Base-by-base conservation (phyloP, 1,140 invertebrate genomes). In the Riptortus pedestris region DNA sequence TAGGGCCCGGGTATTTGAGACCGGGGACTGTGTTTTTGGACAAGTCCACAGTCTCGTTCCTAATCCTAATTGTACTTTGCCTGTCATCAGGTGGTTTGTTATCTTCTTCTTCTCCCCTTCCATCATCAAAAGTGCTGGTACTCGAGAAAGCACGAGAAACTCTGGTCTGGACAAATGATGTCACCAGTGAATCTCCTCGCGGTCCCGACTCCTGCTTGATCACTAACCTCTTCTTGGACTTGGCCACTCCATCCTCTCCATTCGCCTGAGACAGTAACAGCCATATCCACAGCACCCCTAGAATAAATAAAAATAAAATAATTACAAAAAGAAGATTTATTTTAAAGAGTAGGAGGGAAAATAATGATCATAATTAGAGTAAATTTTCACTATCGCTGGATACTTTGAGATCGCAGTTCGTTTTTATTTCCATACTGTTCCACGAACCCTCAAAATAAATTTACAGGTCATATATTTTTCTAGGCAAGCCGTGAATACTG, bases 31-130 rank as follows among this genome's bases (percentile, higher is more conserved):
- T 55, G 51, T 55, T 55, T 26, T 26, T 22, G 12, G 51, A 55
- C 20, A 55, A 26, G 51, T 55, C 51, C 20, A 55, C 51, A 7
- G 18, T 55, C 31, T 38, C 31, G 14, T 38, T 38, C 31, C 14
- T 38, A 5, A 5, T 38, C 31, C 31, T 5, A 26, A 26, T 55
- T 55, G 51, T 55, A 55, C 51, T 55, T 55, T 55, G 51, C 24
- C 51, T 55, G 7, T 55, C 51, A 55, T 55, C 51, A 55, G 51
- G 51, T 55, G 51, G 51, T 55, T 55, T 55, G 51, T 22, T 24
- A 7, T 18, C 14, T 2, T 24, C 24, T 18, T 24, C 24, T 14
- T 18, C 16, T 2, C 20, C 26, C 4, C 18, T 26, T 47, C 45
- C 45, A 47, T 47, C 45, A 47, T 47, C 45, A 47, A 47, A 47